These are phyloP conservation scores for Dynastes grantii DNA, from an alignment of 2,888 invertebrate genomes.

Conservation along the genomic window DNA sequence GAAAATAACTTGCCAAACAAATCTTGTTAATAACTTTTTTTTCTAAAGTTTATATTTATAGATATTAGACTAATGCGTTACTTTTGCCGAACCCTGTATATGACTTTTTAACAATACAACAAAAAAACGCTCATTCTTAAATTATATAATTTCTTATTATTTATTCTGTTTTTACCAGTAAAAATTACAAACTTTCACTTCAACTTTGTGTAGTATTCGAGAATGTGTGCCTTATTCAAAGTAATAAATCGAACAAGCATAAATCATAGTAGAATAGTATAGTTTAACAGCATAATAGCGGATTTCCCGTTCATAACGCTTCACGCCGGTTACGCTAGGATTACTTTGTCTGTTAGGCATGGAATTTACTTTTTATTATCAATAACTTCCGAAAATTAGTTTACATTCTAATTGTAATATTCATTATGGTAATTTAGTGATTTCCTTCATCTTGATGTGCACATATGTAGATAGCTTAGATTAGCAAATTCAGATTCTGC, in stretches of 20 bases:
- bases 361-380: conserved; percentile 12
- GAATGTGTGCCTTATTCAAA: conserved; percentile 23
- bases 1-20: too few relatives aligned
- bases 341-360: not conserved
- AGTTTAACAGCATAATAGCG: conserved; percentile 24
- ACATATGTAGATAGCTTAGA: not conserved
- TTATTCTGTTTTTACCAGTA: conserved; percentile 4
- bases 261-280: conserved; percentile 14
- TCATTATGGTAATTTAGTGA: not conserved
- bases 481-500: too few relatives aligned
- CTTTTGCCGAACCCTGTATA: too few relatives aligned
- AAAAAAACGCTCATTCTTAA: not conserved
- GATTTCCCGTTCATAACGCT: conserved; percentile 33
- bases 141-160: conserved; percentile 10
- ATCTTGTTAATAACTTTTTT: too few relatives aligned
- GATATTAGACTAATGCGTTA: too few relatives aligned
- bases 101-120: not conserved
- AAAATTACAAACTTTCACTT: conserved; percentile 31
- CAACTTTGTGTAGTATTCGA: not conserved
- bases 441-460: not conserved
- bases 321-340: conserved; percentile 5
- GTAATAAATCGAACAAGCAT: conserved; percentile 23
- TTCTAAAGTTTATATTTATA: too few relatives aligned
- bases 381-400: not conserved
- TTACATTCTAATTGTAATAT: not conserved